phyloP scores from a whole-genome alignment of 1,140 invertebrate genomes.

The Lanistes nyassanus region DNA sequence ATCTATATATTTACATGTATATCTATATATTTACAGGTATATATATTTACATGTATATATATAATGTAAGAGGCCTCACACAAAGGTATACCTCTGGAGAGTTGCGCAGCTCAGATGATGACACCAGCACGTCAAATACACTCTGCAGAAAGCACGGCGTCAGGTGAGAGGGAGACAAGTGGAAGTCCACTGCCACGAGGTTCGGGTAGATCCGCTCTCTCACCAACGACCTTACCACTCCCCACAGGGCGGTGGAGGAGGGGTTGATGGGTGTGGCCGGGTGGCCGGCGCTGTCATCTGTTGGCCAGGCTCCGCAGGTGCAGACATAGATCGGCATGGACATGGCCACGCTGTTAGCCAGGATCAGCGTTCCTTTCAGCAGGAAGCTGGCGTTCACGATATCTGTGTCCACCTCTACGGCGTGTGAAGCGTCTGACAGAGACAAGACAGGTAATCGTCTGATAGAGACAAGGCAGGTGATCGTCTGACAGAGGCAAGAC shows the following conservation, averaged over 20 bases:
- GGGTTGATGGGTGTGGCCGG: conserved; percentile 19
- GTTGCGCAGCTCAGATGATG: neutral
- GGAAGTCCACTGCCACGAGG: conserved; percentile 21
- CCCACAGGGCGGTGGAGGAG: conserved; percentile 25
- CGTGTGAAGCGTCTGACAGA: conserved; percentile 2
- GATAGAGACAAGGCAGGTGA: no score
- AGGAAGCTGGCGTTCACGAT: conserved; percentile 20
- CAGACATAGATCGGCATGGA: conserved; percentile 18
- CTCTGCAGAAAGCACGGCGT: conserved; percentile 3
- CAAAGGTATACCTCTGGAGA: conserved; percentile 22
- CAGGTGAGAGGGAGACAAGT: neutral
- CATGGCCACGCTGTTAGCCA: conserved; percentile 1
- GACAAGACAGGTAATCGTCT: no score
- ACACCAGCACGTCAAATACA: neutral
- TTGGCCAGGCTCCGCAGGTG: conserved; percentile 19
- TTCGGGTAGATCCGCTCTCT: conserved; percentile 28
- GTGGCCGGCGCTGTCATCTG: neutral
- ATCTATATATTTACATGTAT: no score
- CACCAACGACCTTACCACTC: conserved; percentile 14
- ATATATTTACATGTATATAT: no score
- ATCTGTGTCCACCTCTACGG: conserved; percentile 4
- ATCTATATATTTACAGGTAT: no score
- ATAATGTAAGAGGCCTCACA: no score
- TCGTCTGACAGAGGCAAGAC: no score
- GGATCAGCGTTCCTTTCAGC: conserved; percentile 10